Evolutionary conservation across 2,113 vertebrate species (phyloP).

Genomic region (Crocuta crocuta): DNA sequence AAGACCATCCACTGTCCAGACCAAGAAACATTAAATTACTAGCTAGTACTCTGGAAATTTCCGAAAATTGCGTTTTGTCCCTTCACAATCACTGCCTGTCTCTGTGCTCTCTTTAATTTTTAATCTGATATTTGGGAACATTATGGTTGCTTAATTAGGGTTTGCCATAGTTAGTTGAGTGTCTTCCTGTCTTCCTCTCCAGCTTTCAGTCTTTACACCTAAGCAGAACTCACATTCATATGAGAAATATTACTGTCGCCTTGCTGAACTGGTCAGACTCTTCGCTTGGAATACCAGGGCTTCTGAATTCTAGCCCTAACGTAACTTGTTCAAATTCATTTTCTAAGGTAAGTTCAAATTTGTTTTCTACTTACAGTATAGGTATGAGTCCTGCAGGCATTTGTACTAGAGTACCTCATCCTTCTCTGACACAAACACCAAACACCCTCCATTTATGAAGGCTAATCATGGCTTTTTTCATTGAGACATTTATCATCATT

Average conservation of each 20-base stretch:
- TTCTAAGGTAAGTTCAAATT: neutral
- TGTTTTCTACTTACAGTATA: neutral
- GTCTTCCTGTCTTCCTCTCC: neutral
- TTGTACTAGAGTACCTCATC: neutral
- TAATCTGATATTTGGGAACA: neutral
- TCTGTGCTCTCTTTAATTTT: neutral
- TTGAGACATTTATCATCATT: neutral
- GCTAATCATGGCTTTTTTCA: neutral
- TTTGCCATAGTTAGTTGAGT: neutral
- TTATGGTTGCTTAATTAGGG: neutral
- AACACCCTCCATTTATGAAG: neutral
- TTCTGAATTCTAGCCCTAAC: neutral
- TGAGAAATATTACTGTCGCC: neutral
- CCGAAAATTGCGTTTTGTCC: neutral
- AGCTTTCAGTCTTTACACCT: neutral
- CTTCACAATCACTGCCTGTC: neutral
- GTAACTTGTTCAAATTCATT: neutral
- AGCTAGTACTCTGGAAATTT: neutral
- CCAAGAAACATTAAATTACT: slow-evolving; percentile 28
- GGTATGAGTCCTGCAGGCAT: neutral
- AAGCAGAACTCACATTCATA: neutral
- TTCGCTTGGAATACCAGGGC: neutral
- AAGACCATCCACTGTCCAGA: neutral
- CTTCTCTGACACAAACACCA: neutral
- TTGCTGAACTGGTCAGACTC: neutral